Conservation (phyloP, 2,113 vertebrate species). For the Craseonycteris thonglongyai region DNA sequence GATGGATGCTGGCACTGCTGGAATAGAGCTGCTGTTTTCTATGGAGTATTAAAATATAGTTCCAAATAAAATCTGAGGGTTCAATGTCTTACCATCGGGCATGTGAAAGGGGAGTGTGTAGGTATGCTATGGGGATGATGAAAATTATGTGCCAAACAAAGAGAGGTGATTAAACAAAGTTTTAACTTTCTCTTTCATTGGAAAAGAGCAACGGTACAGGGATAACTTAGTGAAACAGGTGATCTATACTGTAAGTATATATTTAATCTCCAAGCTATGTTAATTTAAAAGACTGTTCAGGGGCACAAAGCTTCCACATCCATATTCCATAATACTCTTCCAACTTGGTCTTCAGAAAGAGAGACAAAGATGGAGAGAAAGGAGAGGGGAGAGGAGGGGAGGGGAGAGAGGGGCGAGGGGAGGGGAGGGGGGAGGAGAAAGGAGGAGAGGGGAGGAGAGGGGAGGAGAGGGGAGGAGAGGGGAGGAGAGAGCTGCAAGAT, state of each 20-base stretch:
- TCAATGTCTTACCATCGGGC: background rate
- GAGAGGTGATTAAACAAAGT: background rate
- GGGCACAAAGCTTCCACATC: background rate
- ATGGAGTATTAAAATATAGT: background rate
- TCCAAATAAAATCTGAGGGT: background rate
- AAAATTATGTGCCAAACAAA: background rate
- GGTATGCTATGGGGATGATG: background rate
- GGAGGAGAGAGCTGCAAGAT: background rate
- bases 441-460: background rate
- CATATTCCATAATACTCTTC: background rate
- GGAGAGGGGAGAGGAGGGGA: background rate
- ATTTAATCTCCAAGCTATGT: constrained; percentile 6
- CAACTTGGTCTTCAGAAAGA: background rate
- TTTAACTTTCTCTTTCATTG: background rate
- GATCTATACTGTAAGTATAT: background rate
- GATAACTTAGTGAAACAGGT: background rate
- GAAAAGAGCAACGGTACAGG: background rate
- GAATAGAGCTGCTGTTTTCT: background rate
- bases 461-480: background rate
- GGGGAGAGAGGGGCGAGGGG: background rate
- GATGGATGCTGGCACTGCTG: background rate
- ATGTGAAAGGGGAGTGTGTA: background rate
- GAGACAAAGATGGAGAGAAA: too few relatives aligned
- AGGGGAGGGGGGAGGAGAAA: background rate
- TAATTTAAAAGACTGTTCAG: constrained; percentile 17